Evolutionary conservation across 2,113 vertebrate genomes (phyloP).

Genomic region (Tor tambroides): DNA sequence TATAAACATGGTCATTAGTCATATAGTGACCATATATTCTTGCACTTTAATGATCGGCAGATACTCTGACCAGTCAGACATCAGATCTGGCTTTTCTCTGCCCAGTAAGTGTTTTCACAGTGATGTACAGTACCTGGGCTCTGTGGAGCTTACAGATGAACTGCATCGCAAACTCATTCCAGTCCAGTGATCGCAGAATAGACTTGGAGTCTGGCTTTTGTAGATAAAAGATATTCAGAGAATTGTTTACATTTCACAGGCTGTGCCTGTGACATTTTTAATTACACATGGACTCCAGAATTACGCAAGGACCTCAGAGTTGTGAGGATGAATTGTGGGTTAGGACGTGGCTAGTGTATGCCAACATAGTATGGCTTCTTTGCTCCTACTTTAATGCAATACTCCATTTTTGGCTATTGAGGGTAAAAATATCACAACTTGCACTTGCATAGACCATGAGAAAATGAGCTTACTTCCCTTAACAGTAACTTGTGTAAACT

Average conservation of each 20-base stretch:
- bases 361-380: neutral
- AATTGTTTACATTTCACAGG: constrained; percentile 23
- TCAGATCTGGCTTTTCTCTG: neutral
- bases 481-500: too few relatives aligned
- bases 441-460: neutral
- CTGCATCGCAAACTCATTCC: neutral
- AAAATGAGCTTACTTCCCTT: neutral
- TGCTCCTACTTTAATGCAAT: neutral
- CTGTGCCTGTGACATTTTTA: constrained; percentile 16
- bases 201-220: neutral
- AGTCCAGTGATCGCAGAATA: neutral
- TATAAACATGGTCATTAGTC: too few relatives aligned
- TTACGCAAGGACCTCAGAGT: neutral
- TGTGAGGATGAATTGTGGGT: neutral
- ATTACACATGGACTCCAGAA: neutral
- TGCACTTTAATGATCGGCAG: constrained; percentile 11
- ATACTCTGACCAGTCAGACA: neutral
- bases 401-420: neutral
- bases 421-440: neutral
- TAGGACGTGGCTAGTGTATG: neutral
- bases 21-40: neutral
- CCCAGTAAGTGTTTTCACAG: constrained; percentile 15
- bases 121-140: neutral
- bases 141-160: too few relatives aligned
- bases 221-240: too few relatives aligned